Evolutionary conservation across 2,797 vertebrate genomes (phyloP), one percentile per base, ranked within the genome.

Genomic region (Nasua narica): DNA sequence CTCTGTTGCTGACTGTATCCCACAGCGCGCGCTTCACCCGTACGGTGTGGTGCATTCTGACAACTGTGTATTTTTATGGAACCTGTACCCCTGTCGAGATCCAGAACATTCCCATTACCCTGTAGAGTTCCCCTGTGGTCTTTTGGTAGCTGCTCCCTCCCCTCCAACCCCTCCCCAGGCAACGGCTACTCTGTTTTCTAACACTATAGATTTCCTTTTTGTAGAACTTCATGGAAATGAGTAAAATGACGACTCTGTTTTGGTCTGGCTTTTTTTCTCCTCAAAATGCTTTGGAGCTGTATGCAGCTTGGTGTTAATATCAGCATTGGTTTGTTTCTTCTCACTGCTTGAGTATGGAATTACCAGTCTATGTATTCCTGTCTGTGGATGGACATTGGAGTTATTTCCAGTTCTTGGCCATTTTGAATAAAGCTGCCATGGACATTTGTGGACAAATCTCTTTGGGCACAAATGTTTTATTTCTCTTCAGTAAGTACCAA

Each of bases 401-500:
- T 81, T 40, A 13, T 46, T 58, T 67, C 74, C 19, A 29, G 32
- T 40, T 37, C n/a, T 3, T 50, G 46, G 32, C 54, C 78, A 15
- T 79, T 88, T 52, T 72, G 37, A 72, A 72, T 48, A 72, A 84
- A 92, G n/a, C 65, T 19, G 4, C 54, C 52, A 62, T 5, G 16
- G 43, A 87, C 58, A 35, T 58, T 60, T 52, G 10, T 43, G 23
- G 77, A 50, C 40, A 79, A 56, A 23, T 15, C 78, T 84, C 52
- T 78, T 23, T 50, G 32, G 50, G 7, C 32, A 43, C 14, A 40
- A 23, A 84, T 72, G 11, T 76, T 40, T 94, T 89, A 58, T 76
- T 81, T 95, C 56, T 82, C 25, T 46, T 79, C 21, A 43, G 79
- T 32, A 37, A 46, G 90, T 48, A 69, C 50, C 50, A 78, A 46